Base-by-base conservation (phyloP, 37 sponge, comb jelly and placozoan species). In the Bolinopsis microptera region DNA sequence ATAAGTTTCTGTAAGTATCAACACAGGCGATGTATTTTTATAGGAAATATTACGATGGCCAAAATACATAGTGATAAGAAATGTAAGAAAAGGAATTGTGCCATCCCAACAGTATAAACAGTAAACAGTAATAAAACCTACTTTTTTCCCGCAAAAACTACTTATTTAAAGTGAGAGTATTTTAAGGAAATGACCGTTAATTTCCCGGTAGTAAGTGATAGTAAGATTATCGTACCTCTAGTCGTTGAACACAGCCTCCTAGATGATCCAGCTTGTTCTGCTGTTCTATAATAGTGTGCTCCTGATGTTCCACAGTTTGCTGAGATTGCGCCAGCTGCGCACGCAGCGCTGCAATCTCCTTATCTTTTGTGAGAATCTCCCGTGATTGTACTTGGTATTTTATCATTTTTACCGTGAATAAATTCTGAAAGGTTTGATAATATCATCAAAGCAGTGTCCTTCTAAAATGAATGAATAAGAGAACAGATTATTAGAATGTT, bases 321-420 rank as follows among this genome's bases (percentile, higher is more conserved):
- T 39, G 25, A 1, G 61, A 23, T 8, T 86, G 36, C 23, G 90
- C 90, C 13, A 86, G 61, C 26, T 86, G 32, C 61, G 32, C 35
- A 28, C 35, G 32, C 30, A 86, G 26, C 25, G 9, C 28, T 40
- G 38, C 90, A 3, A 86, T 41, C 48, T 86, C 90, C 39, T 86
- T 86, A 3, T 86, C 90, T 38, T 86, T 86, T 35, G 90, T 41
- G 1, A n/a, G 36, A 22, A 86, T 39, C 61, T 86, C 90, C 25
- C 90, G 90, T 1, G 90, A 0, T 86, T 86, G 90, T 40, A 86
- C 90, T 86, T 86, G 90, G n/a, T 41, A 41, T 38, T 86, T 86
- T 39, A 86, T 86, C 90, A 41, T 41, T 26, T 86, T 86, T 39
- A 86, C 61, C 13, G 41, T 39, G 61, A 39, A 86, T 8, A 86